Base-by-base conservation (phyloP, 2,113 vertebrate genomes). In the Thymallus thymallus region DNA sequence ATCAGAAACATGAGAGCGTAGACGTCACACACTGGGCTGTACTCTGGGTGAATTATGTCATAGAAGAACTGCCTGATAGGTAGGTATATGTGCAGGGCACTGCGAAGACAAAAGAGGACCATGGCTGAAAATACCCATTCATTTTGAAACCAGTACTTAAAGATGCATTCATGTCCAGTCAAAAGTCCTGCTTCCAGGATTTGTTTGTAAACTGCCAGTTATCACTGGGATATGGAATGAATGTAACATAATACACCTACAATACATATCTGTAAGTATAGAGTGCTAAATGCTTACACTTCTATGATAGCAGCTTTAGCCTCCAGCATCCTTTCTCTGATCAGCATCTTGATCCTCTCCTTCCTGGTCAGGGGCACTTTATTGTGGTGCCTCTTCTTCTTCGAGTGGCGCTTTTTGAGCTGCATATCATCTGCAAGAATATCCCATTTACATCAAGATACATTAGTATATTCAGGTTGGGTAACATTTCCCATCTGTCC, bases 21-120 rank as follows among this genome's bases (percentile, higher is more conserved):
- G 46, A 91, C 85, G 1, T 92, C 87, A 32, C 86, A 91, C 61
- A 91, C 88, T 0, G 88, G 88, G 65, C 91, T 94, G 82, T 92
- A 93, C 14, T 93, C 92, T 0, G 93, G 91, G 74, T 91, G 91
- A 81, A 94, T 93, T 80, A 91, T 93, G 84, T 93, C 92, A 30
- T 91, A 92, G 89, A 95, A 94, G 87, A 94, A 93, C 76, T 91
- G 91, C n/a, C 85, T 85, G 80, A 93, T 90, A 7, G 92, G 90
- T 63, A 87, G 80, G 62, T 91, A 94, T 73, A 92, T 89, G 83
- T 90, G 86, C 64, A 93, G 88, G 2, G 78, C 88, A 0, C 93
- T 92, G 87, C 6, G 69, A 80, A 60, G 41, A 80, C n/a, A 69
- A 26, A 55, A 16, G 16, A 12, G 20, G 22, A 13, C 6, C 29